These are phyloP conservation scores for Lophotriccus pileatus DNA, from an alignment of 2,797 vertebrate species.

Conservation along the genomic window DNA sequence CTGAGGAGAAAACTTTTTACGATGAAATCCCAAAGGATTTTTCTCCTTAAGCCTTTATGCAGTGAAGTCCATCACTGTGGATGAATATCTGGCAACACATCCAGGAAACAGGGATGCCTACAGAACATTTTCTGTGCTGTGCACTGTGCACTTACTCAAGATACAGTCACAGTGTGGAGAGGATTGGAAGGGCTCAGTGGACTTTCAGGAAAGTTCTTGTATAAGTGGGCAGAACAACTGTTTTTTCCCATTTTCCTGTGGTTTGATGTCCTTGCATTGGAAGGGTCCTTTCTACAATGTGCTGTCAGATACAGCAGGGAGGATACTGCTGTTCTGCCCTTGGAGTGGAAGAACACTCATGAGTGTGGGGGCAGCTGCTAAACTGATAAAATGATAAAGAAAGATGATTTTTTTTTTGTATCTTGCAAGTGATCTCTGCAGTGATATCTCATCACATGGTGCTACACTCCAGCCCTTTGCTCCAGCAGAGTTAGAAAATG, in stretches of 20 bases:
- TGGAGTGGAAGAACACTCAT: not conserved
- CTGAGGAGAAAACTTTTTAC: constrained; percentile 31
- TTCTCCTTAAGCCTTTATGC: not conserved
- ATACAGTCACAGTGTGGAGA: not conserved
- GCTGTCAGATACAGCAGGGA: not conserved
- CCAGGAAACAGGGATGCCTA: not conserved
- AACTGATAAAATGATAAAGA: not conserved
- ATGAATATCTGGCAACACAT: not conserved
- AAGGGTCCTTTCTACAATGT: not conserved
- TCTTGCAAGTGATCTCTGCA: not conserved
- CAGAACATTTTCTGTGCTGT: not conserved
- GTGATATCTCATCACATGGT: not conserved
- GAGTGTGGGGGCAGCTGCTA: not conserved
- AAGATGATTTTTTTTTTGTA: not conserved
- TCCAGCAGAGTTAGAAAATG: not conserved
- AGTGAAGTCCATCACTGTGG: not conserved
- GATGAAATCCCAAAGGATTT: constrained; percentile 16
- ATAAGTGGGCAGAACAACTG: not conserved
- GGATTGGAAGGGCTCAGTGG: not conserved
- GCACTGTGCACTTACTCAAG: not conserved
- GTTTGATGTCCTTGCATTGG: not conserved
- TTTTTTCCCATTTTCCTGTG: not conserved
- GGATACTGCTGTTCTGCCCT: not conserved
- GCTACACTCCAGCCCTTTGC: not conserved
- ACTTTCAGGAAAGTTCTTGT: not conserved